phyloP scores from a whole-genome alignment of 2,797 vertebrate species.

The Mus caroli region DNA sequence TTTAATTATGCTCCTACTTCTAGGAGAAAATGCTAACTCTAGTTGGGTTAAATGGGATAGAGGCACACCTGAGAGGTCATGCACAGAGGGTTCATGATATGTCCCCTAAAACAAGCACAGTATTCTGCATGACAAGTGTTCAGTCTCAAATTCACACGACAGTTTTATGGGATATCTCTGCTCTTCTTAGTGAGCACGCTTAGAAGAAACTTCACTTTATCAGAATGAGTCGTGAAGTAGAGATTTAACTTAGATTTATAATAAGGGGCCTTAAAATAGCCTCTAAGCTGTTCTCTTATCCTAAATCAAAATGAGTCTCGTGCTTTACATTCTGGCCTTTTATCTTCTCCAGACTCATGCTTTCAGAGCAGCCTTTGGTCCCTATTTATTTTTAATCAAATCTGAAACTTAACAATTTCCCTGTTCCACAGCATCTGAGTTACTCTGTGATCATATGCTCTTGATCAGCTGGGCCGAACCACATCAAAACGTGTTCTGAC shows the following conservation, averaged over 20 bases:
- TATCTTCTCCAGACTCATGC: conserved; percentile 15
- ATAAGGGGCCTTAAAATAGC: conserved; percentile 51
- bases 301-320: conserved; percentile 50
- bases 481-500: neutral
- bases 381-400: conserved; percentile 68
- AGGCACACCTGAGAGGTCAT: conserved; percentile 14
- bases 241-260: conserved; percentile 63
- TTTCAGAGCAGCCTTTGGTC: conserved; percentile 45
- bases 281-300: conserved; percentile 52
- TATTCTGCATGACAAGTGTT: neutral
- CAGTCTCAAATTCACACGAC: neutral
- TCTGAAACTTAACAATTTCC: neutral
- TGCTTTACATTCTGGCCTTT: conserved; percentile 22
- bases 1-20: neutral
- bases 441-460: neutral
- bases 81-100: neutral
- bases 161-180: neutral
- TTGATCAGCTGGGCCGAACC: neutral
- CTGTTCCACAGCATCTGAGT: neutral
- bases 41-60: neutral
- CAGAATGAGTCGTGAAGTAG: neutral
- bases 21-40: neutral
- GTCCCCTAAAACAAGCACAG: neutral
- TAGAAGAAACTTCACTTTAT: conserved; percentile 61
- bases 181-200: conserved; percentile 55